Conservation (phyloP, 2,888 invertebrate genomes). For the Acleris sparsana region DNA sequence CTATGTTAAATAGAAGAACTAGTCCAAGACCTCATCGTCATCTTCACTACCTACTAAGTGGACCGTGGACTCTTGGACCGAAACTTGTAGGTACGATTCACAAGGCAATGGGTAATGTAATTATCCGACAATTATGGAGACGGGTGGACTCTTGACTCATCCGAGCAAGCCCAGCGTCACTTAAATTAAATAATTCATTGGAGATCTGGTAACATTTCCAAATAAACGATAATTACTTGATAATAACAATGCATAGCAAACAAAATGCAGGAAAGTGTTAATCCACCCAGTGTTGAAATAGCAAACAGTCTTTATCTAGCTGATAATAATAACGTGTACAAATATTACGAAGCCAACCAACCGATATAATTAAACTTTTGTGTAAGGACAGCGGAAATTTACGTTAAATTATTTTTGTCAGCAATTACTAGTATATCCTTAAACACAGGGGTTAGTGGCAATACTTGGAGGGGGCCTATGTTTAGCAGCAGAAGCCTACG, state of each 20-base stretch:
- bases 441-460: background rate
- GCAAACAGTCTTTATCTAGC: constrained; percentile 25
- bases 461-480: too few relatives aligned
- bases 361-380: constrained; percentile 1
- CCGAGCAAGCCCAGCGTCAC: background rate
- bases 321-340: constrained; percentile 6
- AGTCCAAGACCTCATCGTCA: too few relatives aligned
- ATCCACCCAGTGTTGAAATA: constrained; percentile 18
- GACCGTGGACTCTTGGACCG: too few relatives aligned
- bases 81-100: too few relatives aligned
- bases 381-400: constrained; percentile 17
- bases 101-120: too few relatives aligned
- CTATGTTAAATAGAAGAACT: too few relatives aligned
- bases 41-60: too few relatives aligned
- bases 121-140: too few relatives aligned
- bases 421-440: too few relatives aligned
- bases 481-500: too few relatives aligned
- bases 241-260: constrained; percentile 9
- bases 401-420: background rate
- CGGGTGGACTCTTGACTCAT: too few relatives aligned
- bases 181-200: background rate
- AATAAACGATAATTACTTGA: background rate
- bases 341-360: constrained; percentile 7
- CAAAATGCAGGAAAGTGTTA: constrained; percentile 18
- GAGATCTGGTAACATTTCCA: background rate